Base-by-base conservation (phyloP, 2,888 invertebrate species). In the Aproaerema taeniolella region DNA sequence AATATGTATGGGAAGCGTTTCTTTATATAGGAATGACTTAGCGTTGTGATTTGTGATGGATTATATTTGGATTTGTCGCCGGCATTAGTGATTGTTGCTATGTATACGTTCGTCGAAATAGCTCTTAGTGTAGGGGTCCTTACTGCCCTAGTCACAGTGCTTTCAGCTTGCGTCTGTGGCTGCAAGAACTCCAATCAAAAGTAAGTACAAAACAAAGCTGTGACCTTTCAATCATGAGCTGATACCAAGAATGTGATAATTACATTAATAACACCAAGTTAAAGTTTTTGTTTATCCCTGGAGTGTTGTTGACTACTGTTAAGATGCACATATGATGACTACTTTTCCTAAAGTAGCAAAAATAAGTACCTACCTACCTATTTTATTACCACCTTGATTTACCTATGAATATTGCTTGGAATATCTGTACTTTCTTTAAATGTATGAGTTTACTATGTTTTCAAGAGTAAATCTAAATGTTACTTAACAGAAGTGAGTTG, bases 161-260 rank as follows among this genome's bases (percentile, higher is more conserved):
- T 93, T 50, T 88, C 90, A 46, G 89, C 89, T 53, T 93, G 93
- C 73, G 89, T 93, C 50, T 93, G 93, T 69, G 90, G 91, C 67
- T 93, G 93, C 76, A 90, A 91, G 60, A 91, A 91, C 59, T 91
- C 90, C 57, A 89, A 91, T 61, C 92, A 91, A 66, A 93, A 93
- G 93, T 93, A 86, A 90, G 88, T n/a, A n/a, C n/a, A n/a, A n/a
- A n/a, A n/a, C n/a, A n/a, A n/a, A 82, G 39, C 38, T n/a, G n/a
- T n/a, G n/a, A n/a, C n/a, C n/a, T n/a, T n/a, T n/a, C n/a, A n/a
- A n/a, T n/a, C n/a, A n/a, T n/a, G n/a, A n/a, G n/a, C n/a, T n/a
- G n/a, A n/a, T n/a, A n/a, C n/a, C n/a, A n/a, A n/a, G n/a, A n/a
- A n/a, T n/a, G n/a, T n/a, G n/a, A n/a, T n/a, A n/a, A n/a, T n/a